Conservation (phyloP, 2,888 invertebrate genomes). For the Seira musarum region DNA sequence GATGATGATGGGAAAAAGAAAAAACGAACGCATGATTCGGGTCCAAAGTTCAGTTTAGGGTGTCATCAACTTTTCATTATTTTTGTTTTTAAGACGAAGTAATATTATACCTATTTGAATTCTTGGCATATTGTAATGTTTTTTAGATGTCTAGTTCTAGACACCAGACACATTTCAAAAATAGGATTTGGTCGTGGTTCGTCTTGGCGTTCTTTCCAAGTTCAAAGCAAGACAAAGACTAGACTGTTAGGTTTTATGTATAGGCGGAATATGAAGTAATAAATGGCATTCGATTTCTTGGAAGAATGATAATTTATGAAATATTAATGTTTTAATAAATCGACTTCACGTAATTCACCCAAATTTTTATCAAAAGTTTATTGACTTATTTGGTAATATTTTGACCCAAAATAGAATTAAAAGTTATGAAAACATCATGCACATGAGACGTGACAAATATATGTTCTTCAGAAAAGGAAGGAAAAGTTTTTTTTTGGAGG, state of each 20-base stretch:
- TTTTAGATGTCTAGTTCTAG: slow-evolving; percentile 6
- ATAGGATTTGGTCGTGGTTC: neutral
- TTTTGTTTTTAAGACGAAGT: neutral
- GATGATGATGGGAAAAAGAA: neutral
- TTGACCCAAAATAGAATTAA: slow-evolving; percentile 1
- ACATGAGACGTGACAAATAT: neutral
- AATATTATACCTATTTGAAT: neutral
- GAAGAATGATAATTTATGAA: neutral
- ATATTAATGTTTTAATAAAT: neutral
- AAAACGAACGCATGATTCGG: neutral
- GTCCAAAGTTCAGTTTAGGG: slow-evolving; percentile 19
- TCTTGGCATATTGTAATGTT: neutral
- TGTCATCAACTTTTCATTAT: slow-evolving; percentile 24
- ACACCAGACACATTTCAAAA: slow-evolving; percentile 1
- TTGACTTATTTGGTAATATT: slow-evolving; percentile 5
- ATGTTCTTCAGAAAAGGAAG: slow-evolving; percentile 29
- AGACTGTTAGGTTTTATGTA: neutral
- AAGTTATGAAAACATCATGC: neutral
- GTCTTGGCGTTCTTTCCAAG: neutral
- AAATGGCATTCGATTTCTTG: neutral
- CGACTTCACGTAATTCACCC: neutral
- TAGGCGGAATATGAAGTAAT: neutral
- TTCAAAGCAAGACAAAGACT: neutral
- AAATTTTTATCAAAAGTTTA: neutral
- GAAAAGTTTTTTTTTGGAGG: slow-evolving; percentile 22